These are phyloP conservation scores for Umimayanthus chanpuru DNA, from an alignment of 92 coral and sea anemone species.

Conservation along the genomic window DNA sequence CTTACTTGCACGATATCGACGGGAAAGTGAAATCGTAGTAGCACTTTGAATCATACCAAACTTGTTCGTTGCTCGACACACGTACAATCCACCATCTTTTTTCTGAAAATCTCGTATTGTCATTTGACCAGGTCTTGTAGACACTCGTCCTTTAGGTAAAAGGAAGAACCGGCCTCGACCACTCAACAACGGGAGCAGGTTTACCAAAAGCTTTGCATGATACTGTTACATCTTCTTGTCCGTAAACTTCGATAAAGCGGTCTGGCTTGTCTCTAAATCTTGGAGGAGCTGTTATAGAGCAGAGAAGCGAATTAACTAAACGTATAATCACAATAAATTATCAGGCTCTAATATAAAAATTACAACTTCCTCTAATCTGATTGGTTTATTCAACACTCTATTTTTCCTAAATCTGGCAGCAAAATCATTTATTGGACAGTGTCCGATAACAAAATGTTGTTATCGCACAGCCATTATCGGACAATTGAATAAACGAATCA, in stretches of 20 bases:
- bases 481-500: no score
- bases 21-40: not conserved
- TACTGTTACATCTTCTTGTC: not conserved
- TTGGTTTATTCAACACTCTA: no score
- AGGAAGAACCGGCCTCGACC: constrained; percentile 27
- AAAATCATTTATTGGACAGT: no score
- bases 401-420: no score
- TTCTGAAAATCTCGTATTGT: constrained; percentile 11
- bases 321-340: no score
- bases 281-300: no score
- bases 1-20: not conserved
- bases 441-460: no score
- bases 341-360: no score
- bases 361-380: no score
- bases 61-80: constrained; percentile 15
- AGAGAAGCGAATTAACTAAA: no score
- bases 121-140: not conserved
- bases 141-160: not conserved
- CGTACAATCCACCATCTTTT: not conserved
- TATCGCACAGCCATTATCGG: no score
- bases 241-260: not conserved
- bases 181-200: not conserved
- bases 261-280: not conserved
- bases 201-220: constrained; percentile 23
- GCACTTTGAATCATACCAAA: constrained; percentile 7